phyloP scores from a whole-genome alignment of 1,140 invertebrate genomes.

The Cephus cinctus region DNA sequence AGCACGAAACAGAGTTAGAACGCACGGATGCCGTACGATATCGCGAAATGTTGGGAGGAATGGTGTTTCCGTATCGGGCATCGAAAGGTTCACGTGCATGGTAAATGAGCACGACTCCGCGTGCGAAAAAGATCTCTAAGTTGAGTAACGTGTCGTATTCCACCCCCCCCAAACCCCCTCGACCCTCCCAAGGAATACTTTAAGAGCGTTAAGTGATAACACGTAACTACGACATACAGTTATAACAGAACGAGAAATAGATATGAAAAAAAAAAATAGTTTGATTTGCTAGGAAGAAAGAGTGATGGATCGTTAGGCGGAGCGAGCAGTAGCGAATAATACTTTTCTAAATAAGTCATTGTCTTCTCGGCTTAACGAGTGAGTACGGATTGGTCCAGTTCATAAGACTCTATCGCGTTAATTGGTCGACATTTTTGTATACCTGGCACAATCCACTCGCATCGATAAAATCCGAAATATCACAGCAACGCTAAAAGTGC shows the following conservation, averaged over 20 bases:
- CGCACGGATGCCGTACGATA: background rate
- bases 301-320: background rate
- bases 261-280: background rate
- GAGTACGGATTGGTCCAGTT: too few relatives aligned
- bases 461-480: background rate
- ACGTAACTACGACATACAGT: conserved; percentile 12
- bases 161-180: background rate
- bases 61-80: background rate
- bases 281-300: background rate
- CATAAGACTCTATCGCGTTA: too few relatives aligned
- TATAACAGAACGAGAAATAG: conserved; percentile 11
- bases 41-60: conserved; percentile 3
- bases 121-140: too few relatives aligned
- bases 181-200: conserved; percentile 3
- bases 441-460: too few relatives aligned
- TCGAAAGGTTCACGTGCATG: too few relatives aligned
- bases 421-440: too few relatives aligned
- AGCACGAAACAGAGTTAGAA: conserved; percentile 33
- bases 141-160: too few relatives aligned
- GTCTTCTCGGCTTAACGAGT: too few relatives aligned
- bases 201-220: conserved; percentile 7
- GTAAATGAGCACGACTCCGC: too few relatives aligned
- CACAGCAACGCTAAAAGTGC: background rate
- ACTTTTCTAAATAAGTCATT: too few relatives aligned
- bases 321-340: too few relatives aligned